Evolutionary conservation across 2,113 vertebrate species (phyloP), one percentile per base, ranked within the genome.

Genomic region (Colaptes auratus): DNA sequence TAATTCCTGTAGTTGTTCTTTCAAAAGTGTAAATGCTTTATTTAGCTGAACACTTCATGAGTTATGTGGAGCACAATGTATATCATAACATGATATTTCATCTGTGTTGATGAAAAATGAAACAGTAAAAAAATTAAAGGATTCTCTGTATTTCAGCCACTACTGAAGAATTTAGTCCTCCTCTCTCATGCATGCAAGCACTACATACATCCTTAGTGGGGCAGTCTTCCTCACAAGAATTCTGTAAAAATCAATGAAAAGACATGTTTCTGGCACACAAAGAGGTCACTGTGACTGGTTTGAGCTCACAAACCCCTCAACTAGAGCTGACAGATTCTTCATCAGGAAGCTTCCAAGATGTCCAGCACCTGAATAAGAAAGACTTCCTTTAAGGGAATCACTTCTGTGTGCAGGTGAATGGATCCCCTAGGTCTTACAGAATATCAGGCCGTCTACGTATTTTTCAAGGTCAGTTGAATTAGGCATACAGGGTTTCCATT

Each of bases 21-120:
- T 9, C 7, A 3, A 9, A 12, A 33, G 14, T 6, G 11, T 25
- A 69, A 79, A 82, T 24, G 1, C 8, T 1, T 75, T 63, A 31
- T 70, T 55, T 75, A 15, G 5, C 28, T 24, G 77, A 78, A 74
- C 3, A 0, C 7, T 46, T 3, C 0, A 0, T 8, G 7, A 42
- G 3, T 31, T 79, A 56, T 30, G 10, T 10, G 50, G 42, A 83
- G 31, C 5, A 79, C 13, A 70, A 50, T 28, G 10, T 17, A 4
- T 27, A 50, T 55, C 4, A n/a, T 19, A 76, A 70, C 7, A 73
- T 28, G 15, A 36, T 66, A 2, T 12, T 75, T 73, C 10, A 9
- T 52, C 9, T 87, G 12, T 9, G 27, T 1, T 33, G 15, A 46
- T 64, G 31, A 81, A 55, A 14, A 48, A 46, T n/a, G 12, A 77